Conservation (phyloP, 2,113 vertebrate genomes). For the Cygnus atratus region DNA sequence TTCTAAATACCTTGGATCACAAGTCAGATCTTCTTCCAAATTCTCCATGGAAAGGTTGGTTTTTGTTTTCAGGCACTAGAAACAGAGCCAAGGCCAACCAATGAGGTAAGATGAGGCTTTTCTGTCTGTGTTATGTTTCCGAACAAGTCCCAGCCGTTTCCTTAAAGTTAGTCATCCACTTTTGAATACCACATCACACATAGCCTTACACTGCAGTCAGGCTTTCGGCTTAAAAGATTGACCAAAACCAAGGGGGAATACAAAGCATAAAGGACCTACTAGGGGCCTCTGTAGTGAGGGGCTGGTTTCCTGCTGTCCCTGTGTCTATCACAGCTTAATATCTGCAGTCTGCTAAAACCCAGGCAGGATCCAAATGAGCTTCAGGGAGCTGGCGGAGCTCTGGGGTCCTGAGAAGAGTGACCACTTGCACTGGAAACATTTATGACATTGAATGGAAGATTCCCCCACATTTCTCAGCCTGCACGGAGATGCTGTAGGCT, state of each 20-base stretch:
- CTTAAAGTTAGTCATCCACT: not conserved
- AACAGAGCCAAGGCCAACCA: not conserved
- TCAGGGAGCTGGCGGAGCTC: not conserved
- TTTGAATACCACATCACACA: not conserved
- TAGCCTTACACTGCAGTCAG: not conserved
- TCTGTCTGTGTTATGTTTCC: not conserved
- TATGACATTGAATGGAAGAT: not conserved
- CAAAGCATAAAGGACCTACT: not conserved
- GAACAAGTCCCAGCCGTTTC: not conserved
- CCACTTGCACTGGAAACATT: not conserved
- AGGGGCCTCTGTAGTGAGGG: not conserved
- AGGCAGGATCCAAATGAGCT: not conserved
- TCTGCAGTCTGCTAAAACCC: not conserved
- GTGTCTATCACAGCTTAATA: not conserved
- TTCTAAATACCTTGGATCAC: not conserved
- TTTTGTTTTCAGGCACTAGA: constrained; percentile 15
- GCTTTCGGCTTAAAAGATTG: not conserved
- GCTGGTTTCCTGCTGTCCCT: not conserved
- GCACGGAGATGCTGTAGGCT: not conserved
- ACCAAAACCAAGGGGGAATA: not conserved
- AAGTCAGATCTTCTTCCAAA: not conserved
- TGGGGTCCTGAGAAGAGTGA: not conserved
- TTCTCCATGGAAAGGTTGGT: not conserved
- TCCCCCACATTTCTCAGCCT: not conserved
- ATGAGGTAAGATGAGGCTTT: constrained; percentile 4